Base-by-base conservation (phyloP, 2,888 invertebrate species). In the Cataglyphis altisquamis region DNA sequence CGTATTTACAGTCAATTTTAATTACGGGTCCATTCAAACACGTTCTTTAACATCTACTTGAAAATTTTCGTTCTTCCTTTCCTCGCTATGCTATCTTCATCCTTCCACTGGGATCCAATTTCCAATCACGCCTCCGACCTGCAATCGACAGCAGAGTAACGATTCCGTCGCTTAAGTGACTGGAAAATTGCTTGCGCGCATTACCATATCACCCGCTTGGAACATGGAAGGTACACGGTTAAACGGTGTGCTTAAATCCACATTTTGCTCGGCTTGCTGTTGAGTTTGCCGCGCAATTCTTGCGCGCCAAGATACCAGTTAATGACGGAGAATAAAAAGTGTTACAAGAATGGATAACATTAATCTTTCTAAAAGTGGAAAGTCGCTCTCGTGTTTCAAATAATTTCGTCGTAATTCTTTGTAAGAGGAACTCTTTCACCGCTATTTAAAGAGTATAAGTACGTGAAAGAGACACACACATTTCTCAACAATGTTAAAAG, bases 41-140 rank as follows among this genome's bases (percentile, higher is more conserved):
- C 36, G 12, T 52, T 29, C 41, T 18, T 52, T n/a, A 45, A 21
- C 18, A 21, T 25, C n/a, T 1, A 73, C 1, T 25, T 36, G 21
- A 0, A 52, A 32, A 25, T 29, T 81, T n/a, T 21, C 72, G 15
- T 52, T 15, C n/a, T 36, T 12, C 9, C 25, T 29, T 68, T 63
- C 48, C 21, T 8, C 25, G 5, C 9, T 41, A 52, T 36, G 29
- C 80, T 39, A n/a, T n/a, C 29, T 25, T 60, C 60, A 41, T 60
- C 32, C 45, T 62, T 68, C 5, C 55, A 70, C 83, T 85, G 55
- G 57, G 45, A 86, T 86, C 82, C 83, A 88, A 88, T 88, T 88
- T 88, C 77, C 84, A 88, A 88, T 84, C 88, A 84, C 72, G 73
- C 66, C 77, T 68, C 70, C 73, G 68, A 81, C 77, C 68, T 82